Base-by-base conservation (phyloP, 2,113 vertebrate genomes). In the Hyperopisus bebe region DNA sequence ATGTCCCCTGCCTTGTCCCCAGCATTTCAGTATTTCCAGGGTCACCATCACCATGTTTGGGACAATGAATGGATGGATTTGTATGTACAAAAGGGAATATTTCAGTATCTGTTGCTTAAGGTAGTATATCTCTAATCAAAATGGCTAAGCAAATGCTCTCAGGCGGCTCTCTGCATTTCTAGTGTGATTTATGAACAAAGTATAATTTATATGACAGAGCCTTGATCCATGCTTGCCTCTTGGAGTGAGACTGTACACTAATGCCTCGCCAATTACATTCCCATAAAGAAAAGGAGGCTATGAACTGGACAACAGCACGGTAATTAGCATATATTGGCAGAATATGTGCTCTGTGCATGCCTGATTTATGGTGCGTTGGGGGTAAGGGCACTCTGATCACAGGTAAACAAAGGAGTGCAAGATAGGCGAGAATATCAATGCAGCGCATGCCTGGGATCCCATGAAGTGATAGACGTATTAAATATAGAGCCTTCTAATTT, bases 141-240 rank as follows among this genome's bases (percentile, higher is more conserved):
- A 77, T 42, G 9, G 31, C 86, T 70, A 70, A 70, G 10, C n/a
- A 31, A 31, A 24, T 83, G 39, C 39, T 82, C 13, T 46, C 6
- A 46, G 66, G 44, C 35, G 44, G 53, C 70, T 44, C 70, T 88
- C 42, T 48, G 88, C 90, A 87, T 48, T 83, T 90, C 93, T 70
- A 88, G 31, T 93, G 92, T 95, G 93, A 94, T 95, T 94, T 94
- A 95, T 93, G 89, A 90, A 90, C 74, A 94, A 93, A 70, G 35
- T 89, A 48, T 89, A 94, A 95, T 94, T 94, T 95, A 94, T 94
- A 93, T 92, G 93, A 93, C 93, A 93, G 91, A 93, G 92, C 91
- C 90, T 95, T 92, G 92, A 89, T 55, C 50, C 58, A 92, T 93
- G 93, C 90, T 93, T 92, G 90, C 91, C 91, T 94, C 93, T 92